Conservation (phyloP, 2,113 vertebrate species). For the Corydoras maculifer region DNA sequence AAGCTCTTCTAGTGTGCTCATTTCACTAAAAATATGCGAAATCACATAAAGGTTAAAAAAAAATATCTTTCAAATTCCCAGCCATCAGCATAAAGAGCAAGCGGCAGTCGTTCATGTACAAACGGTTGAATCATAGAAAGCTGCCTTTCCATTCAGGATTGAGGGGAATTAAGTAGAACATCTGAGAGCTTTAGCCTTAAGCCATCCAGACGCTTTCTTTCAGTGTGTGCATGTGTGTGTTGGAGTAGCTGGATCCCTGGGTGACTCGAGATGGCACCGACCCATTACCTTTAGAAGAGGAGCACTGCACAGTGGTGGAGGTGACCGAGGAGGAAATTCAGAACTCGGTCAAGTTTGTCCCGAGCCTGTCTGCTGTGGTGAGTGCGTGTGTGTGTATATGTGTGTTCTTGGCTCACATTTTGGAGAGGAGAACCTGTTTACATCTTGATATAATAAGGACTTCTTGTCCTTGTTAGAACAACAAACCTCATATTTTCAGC, state of each 20-base stretch:
- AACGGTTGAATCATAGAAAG: not conserved
- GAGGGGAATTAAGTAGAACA: no score
- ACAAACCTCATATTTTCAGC: no score
- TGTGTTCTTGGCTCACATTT: no score
- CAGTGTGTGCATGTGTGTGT: slow-evolving; percentile 17
- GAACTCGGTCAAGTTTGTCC: slow-evolving; percentile 91
- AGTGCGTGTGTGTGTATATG: not conserved
- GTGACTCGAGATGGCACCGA: slow-evolving; percentile 75
- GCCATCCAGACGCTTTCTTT: slow-evolving; percentile 14
- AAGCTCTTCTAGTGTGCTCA: no score
- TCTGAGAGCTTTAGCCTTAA: slow-evolving; percentile 14
- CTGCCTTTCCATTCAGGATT: not conserved
- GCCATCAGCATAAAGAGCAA: no score
- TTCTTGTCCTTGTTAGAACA: no score
- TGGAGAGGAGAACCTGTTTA: no score
- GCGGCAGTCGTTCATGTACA: no score
- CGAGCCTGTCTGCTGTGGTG: slow-evolving; percentile 93
- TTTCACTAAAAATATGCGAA: no score
- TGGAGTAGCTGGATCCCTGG: slow-evolving; percentile 79
- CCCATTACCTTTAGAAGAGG: slow-evolving; percentile 84
- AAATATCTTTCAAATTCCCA: no score
- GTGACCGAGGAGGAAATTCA: slow-evolving; percentile 96
- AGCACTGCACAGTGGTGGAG: slow-evolving; percentile 89
- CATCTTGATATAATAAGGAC: no score
- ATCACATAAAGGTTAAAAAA: no score